phyloP scores from a whole-genome alignment of 2,888 invertebrate genomes.

The Chouioia cunea region DNA sequence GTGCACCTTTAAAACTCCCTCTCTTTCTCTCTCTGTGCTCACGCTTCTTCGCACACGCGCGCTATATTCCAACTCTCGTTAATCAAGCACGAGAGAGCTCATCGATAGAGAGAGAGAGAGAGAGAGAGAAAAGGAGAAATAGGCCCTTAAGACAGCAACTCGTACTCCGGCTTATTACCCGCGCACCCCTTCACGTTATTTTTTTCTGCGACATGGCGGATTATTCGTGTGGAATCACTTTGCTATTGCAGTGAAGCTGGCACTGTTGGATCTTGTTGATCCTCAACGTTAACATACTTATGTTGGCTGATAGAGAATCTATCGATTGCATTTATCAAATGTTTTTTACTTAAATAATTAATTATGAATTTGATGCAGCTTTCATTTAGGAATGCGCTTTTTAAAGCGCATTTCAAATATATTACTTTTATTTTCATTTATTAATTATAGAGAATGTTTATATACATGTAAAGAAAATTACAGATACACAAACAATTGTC shows the following conservation, averaged over 20 bases:
- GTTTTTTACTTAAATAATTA: too few relatives aligned
- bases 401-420: too few relatives aligned
- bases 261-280: constrained; percentile 2
- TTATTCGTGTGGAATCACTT: constrained; percentile 35
- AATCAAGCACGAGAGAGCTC: constrained; percentile 58
- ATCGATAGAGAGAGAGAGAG: constrained; percentile 16
- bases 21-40: constrained; percentile 9
- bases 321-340: too few relatives aligned
- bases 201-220: not conserved
- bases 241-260: constrained; percentile 19
- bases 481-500: too few relatives aligned
- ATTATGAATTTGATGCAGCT: too few relatives aligned
- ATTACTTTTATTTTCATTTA: too few relatives aligned
- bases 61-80: constrained; percentile 60
- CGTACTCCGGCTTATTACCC: constrained; percentile 33
- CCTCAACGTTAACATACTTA: too few relatives aligned
- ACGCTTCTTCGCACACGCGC: constrained; percentile 45
- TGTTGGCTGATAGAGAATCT: too few relatives aligned
- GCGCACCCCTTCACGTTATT: constrained; percentile 7
- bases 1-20: not conserved
- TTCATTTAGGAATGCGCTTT: too few relatives aligned
- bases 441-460: too few relatives aligned
- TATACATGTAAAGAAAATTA: too few relatives aligned
- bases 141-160: constrained; percentile 13
- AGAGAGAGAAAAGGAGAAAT: too few relatives aligned